Base-by-base conservation (phyloP, 2,888 invertebrate genomes). In the Chloroclystis v-ata region DNA sequence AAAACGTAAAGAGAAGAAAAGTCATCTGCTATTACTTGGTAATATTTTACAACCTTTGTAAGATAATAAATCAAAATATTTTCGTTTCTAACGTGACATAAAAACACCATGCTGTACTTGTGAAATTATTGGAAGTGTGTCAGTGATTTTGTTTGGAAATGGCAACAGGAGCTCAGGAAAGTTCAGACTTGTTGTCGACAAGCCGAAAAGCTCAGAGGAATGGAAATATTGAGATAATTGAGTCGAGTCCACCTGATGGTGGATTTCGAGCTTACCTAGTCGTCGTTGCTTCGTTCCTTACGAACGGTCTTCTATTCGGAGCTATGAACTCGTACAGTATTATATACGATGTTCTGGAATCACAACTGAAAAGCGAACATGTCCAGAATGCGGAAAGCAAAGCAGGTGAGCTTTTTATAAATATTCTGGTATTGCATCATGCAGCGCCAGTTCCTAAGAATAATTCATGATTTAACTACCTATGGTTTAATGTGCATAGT, bases 271-370 rank as follows among this genome's bases (percentile, higher is more conserved):
- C 95, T 0, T 95, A 94, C 91, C 79, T 93, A 50, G 93, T 97
- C 10, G 91, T 96, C 90, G 64, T 95, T 30, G 95, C 93, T 32
- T 95, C 97, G 48, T 96, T 97, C 77, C 86, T 96, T 48, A 94
- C 94, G 66, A 97, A 97, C 78, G 97, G 97, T 4, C 92, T 97
- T 40, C 89, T 97, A 41, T 97, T 97, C 78, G 96, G 97, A 37
- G 92, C 96, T 33, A 96, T 97, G 67, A 97, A 97, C 84, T 94
- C 94, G 0, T 96, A 94, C 72, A 94, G 96, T 59, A 92, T 96
- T 20, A 89, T 97, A 56, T 95, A 94, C 72, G 88, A 90, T 5
- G 91, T 92, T 55, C 89, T 96, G 33, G 89, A 90, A 61, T 89
- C 90, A 39, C 90, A 91, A 62, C 83, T 96, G 49, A 73, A 85